Base-by-base conservation (phyloP, 2,888 invertebrate genomes). In the Zygothrica quintamaculata region DNA sequence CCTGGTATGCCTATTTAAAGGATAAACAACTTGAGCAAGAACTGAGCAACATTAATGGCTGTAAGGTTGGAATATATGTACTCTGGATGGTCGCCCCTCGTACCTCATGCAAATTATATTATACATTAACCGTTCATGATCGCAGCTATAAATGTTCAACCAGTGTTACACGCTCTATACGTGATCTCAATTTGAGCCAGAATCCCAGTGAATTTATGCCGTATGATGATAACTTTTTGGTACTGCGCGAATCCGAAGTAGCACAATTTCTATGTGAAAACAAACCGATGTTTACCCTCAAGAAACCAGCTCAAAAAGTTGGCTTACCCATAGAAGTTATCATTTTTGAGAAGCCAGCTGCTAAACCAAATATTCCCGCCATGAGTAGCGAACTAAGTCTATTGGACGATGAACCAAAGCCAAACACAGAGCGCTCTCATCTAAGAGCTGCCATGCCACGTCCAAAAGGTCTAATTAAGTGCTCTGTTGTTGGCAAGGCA, bases 391-490 rank as follows among this genome's bases (percentile, higher is more conserved):
- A n/a, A n/a, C n/a, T n/a, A n/a, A n/a, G n/a, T n/a, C n/a, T n/a
- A n/a, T n/a, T n/a, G n/a, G n/a, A n/a, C n/a, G n/a, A n/a, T n/a
- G n/a, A n/a, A n/a, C n/a, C n/a, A n/a, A n/a, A n/a, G n/a, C n/a
- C n/a, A n/a, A n/a, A n/a, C n/a, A n/a, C n/a, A n/a, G n/a, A n/a
- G n/a, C n/a, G n/a, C n/a, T n/a, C n/a, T n/a, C n/a, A n/a, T n/a
- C n/a, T n/a, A n/a, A n/a, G n/a, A n/a, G n/a, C n/a, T n/a, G n/a
- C n/a, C n/a, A n/a, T 57, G 29, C 56, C 48, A 0, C 67, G 29
- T 1, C 26, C 34, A 15, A 72, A 72, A 16, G 48, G 11, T 0
- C 3, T 40, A 15, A 11, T 65, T 1, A 44, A 46, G 1, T 44
- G 43, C 25, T 9, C 8, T 1, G 1, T 51, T 3, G 29, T 12